Conservation (phyloP, 2,113 vertebrate species). For the Orcinus orca region DNA sequence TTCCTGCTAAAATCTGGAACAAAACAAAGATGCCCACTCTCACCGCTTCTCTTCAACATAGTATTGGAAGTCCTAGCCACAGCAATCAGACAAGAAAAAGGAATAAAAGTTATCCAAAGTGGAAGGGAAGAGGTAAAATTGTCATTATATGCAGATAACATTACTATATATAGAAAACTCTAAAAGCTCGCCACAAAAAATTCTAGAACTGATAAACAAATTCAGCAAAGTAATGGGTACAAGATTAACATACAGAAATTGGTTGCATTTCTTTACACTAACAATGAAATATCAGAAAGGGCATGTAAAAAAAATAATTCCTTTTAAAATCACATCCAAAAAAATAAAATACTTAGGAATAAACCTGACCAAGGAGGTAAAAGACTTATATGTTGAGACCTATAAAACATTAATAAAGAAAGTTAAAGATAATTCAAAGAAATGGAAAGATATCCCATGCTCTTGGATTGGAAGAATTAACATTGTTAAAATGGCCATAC, state of each 20-base stretch:
- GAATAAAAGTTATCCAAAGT: background rate
- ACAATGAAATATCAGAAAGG: background rate
- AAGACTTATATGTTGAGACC: background rate
- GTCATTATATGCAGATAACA: background rate
- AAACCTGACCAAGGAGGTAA: background rate
- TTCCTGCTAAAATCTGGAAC: background rate
- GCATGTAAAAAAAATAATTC: background rate
- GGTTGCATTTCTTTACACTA: background rate
- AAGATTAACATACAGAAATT: background rate
- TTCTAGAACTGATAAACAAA: background rate
- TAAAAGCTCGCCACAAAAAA: background rate
- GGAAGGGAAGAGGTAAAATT: background rate
- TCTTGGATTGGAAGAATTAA: too few relatives aligned
- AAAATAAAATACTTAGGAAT: background rate
- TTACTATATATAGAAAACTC: background rate
- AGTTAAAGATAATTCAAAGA: too few relatives aligned
- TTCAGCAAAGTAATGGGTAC: background rate
- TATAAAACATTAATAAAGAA: too few relatives aligned
- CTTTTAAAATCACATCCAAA: background rate
- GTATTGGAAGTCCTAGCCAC: background rate
- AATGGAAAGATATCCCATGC: too few relatives aligned
- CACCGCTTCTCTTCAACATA: background rate
- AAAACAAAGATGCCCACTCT: background rate
- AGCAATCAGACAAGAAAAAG: background rate
- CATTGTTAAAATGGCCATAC: too few relatives aligned